Conservation (phyloP, 64 coral and sea anemone genomes). For the Hydrozoanthus tunicans region DNA sequence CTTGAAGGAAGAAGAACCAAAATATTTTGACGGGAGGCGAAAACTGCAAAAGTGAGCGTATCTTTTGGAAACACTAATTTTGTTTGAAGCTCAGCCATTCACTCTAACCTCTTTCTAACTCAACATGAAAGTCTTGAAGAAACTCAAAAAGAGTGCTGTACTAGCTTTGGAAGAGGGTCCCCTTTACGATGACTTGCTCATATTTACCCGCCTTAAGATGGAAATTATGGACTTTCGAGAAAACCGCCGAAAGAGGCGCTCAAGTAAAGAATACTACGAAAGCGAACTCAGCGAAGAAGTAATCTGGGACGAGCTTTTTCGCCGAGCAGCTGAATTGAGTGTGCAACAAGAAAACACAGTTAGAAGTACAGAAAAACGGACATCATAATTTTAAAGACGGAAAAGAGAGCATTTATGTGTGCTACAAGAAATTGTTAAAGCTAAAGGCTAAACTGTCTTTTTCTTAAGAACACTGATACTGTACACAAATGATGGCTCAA, state of each 20-base stretch:
- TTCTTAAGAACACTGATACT: too few relatives aligned
- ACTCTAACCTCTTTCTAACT: not conserved
- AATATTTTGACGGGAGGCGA: not conserved
- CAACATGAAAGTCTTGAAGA: conserved; percentile 38
- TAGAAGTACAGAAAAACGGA: not conserved
- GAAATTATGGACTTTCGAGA: conserved; percentile 51
- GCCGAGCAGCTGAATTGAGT: conserved; percentile 45
- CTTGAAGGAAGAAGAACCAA: not conserved
- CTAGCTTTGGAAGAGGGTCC: not conserved
- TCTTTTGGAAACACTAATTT: not conserved
- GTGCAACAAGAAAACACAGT: not conserved
- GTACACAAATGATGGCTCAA: too few relatives aligned
- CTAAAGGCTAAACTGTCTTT: too few relatives aligned
- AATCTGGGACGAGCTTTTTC: conserved; percentile 55
- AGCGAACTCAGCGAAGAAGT: not conserved
- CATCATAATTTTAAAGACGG: not conserved
- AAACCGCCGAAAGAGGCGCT: not conserved
- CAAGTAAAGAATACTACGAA: not conserved
- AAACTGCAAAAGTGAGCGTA: not conserved
- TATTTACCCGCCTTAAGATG: conserved; percentile 34
- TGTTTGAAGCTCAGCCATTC: too few relatives aligned
- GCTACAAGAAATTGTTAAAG: not conserved
- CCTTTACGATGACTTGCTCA: conserved; percentile 9
- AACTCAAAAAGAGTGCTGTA: conserved; percentile 17
- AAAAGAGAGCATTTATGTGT: not conserved